Conservation (phyloP, 2,888 invertebrate species). For the Phragmatobia fuliginosa region DNA sequence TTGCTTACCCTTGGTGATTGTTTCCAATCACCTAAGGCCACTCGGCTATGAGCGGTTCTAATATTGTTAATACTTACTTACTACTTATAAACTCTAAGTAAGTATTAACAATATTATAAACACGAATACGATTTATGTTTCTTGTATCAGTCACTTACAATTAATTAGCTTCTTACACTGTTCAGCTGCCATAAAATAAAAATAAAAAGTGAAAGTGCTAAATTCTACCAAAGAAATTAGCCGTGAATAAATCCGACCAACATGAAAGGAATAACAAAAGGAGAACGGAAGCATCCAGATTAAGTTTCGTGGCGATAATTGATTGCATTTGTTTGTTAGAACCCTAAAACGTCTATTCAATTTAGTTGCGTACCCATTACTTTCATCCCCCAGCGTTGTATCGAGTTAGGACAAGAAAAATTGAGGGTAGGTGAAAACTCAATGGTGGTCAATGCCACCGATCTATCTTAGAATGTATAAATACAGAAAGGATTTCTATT, state of each 20-base stretch:
- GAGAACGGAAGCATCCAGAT: conserved; percentile 31
- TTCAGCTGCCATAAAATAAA: too few species aligned
- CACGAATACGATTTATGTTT: too few species aligned
- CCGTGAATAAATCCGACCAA: conserved; percentile 34
- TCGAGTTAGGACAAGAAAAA: conserved; percentile 36
- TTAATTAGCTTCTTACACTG: too few species aligned
- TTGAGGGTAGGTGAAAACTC: conserved; percentile 23
- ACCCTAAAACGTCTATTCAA: conserved; percentile 49
- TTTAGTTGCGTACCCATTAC: conserved; percentile 44
- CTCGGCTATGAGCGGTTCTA: too few species aligned
- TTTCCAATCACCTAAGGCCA: too few species aligned
- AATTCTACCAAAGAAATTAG: conserved; percentile 25
- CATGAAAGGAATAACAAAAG: conserved; percentile 34
- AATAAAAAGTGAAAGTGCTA: not conserved
- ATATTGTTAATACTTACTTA: too few species aligned
- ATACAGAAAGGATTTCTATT: conserved; percentile 16
- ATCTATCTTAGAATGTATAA: conserved; percentile 28
- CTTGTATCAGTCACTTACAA: too few species aligned
- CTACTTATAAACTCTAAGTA: too few species aligned
- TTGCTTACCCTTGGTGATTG: too few species aligned
- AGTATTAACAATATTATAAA: too few species aligned
- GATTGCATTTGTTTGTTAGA: conserved; percentile 52
- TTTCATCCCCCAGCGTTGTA: conserved; percentile 25
- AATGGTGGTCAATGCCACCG: conserved; percentile 16
- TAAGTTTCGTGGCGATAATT: conserved; percentile 43